phyloP scores from a whole-genome alignment of 2,888 invertebrate species.

The Anarsia innoxiella region DNA sequence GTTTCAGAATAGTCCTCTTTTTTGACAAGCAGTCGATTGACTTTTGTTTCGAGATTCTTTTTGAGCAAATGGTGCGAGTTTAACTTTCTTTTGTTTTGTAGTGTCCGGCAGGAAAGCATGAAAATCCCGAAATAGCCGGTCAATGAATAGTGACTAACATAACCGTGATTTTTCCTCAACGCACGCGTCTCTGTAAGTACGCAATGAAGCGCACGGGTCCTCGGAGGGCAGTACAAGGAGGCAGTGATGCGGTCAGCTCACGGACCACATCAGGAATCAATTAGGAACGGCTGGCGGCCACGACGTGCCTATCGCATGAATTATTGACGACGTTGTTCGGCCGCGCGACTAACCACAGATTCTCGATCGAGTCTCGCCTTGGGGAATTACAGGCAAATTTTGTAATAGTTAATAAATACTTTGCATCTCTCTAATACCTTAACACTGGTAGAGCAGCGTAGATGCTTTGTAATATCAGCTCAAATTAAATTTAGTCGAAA shows the following conservation, averaged over 20 bases:
- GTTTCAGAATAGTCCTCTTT: no score
- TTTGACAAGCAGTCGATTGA: no score
- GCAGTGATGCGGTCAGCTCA: slow-evolving; percentile 69
- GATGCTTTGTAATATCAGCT: no score
- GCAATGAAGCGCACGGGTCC: slow-evolving; percentile 65
- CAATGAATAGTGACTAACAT: neutral
- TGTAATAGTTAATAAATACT: neutral
- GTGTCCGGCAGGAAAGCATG: no score
- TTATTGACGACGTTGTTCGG: slow-evolving; percentile 60
- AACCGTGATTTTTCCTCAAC: slow-evolving; percentile 31
- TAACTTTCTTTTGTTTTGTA: no score
- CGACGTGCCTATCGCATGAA: slow-evolving; percentile 70
- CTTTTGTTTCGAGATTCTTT: no score
- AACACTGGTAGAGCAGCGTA: no score
- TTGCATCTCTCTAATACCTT: neutral
- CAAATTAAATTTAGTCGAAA: no score
- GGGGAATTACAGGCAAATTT: no score
- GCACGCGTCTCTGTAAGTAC: slow-evolving; percentile 47
- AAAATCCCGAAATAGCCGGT: neutral
- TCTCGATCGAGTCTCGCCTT: slow-evolving; percentile 42
- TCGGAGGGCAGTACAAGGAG: slow-evolving; percentile 61
- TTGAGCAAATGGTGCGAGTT: no score
- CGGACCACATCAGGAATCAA: slow-evolving; percentile 71
- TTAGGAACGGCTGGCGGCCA: slow-evolving; percentile 67
- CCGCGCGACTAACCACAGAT: slow-evolving; percentile 37